Base-by-base conservation (phyloP, 2,797 vertebrate species). In the Coilia nasus region DNA sequence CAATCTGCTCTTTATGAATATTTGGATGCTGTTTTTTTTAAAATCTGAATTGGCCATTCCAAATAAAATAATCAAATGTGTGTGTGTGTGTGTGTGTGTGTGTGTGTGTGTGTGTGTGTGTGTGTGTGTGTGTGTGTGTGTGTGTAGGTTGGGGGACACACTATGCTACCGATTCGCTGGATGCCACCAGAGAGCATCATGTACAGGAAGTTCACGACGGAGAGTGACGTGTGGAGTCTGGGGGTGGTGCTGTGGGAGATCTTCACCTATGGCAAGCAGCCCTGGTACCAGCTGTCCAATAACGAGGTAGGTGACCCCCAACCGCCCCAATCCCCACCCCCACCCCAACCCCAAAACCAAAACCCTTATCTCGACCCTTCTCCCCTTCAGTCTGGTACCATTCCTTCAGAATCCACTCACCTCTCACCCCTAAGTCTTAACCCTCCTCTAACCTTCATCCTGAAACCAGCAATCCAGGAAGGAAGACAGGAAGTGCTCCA, bases 171-270 rank as follows among this genome's bases (percentile, higher is more conserved):
- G 17, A 99, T 99, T 86, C 98, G 98, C 71, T 99, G 98, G 98
- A 99, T 99, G 98, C 98, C 98, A 78, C 98, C 98, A 15, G 98
- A 99, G 90, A 99, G 98, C 93, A 99, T 99, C 92, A 99, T 99
- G 98, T 99, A 99, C 91, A 96, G 98, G 92, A 99, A 98, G 92
- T 99, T 99, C 94, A 99, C 98, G 89, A 99, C 98, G 0, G 98
- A 99, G 93, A 99, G 98, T 0, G 98, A 99, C 1, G 98, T 99
- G 54, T 99, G 98, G 98, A 99, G 98, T 92, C 93, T 99, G 81
- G 98, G 98, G 0, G 98, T 99, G 15, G 98, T 99, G 78, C 94
- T 99, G 83, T 99, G 98, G 98, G 98, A 99, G 93, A 99, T 99
- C 92, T 99, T 99, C 94, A 99, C 98, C 25, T 99, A 99, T 0